Evolutionary conservation across 2,797 vertebrate species (phyloP).

Genomic region (Sebastes diaconus): DNA sequence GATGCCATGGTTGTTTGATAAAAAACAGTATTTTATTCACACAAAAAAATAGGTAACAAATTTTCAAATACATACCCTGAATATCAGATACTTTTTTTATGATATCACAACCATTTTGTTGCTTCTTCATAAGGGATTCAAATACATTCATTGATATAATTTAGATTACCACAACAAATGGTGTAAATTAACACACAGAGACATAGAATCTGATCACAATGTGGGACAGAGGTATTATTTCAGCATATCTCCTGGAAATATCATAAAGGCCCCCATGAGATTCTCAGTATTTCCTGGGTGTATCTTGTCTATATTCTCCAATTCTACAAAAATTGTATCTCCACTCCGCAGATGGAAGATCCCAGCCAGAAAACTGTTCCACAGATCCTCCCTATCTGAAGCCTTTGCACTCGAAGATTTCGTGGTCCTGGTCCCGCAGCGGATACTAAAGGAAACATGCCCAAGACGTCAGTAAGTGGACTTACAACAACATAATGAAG

Average conservation of each 20-base stretch:
- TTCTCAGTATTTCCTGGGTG: conserved; percentile 38
- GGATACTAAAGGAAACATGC: conserved; percentile 34
- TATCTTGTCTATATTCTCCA: conserved; percentile 38
- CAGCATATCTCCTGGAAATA: conserved; percentile 32
- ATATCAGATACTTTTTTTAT: conserved; percentile 73
- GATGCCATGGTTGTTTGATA: conserved; percentile 7
- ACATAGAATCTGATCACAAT: neutral
- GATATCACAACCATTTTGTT: conserved; percentile 39
- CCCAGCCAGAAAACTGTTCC: conserved; percentile 76
- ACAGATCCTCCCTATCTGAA: neutral
- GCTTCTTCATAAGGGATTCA: conserved; percentile 25
- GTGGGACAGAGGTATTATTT: neutral
- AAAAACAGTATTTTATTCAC: conserved; percentile 52
- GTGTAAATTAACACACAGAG: conserved; percentile 10
- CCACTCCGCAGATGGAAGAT: conserved; percentile 58
- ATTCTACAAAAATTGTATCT: conserved; percentile 67
- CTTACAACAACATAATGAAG: neutral
- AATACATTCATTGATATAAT: conserved; percentile 30
- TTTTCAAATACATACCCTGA: conserved; percentile 50
- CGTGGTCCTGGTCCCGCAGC: conserved; percentile 2
- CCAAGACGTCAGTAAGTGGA: neutral
- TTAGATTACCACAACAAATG: conserved; percentile 7
- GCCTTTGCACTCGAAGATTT: neutral
- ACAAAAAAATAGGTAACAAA: conserved; percentile 22
- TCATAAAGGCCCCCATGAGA: conserved; percentile 78